phyloP scores from a whole-genome alignment of 2,888 invertebrate species.

The Smittia sp. region DNA sequence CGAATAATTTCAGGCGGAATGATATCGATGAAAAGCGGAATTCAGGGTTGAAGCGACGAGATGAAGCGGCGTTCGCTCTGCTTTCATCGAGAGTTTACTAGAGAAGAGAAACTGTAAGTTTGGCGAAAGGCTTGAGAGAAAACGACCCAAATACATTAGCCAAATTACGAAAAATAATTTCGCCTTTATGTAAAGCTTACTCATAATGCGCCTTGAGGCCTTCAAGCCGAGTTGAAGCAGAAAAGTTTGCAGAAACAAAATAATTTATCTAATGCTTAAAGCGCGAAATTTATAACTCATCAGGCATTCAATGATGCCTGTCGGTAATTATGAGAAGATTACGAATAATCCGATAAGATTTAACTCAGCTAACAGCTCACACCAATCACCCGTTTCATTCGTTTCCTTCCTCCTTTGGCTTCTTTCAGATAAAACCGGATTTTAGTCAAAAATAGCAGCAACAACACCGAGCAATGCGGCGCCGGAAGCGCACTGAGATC shows the following conservation, averaged over 20 bases:
- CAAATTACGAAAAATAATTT: constrained; percentile 32
- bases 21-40: too few relatives aligned
- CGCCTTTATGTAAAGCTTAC: background rate
- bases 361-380: background rate
- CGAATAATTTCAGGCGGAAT: too few relatives aligned
- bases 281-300: constrained; percentile 17
- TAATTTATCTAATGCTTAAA: constrained; percentile 14
- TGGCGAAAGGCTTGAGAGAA: constrained; percentile 23
- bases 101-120: too few relatives aligned
- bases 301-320: constrained; percentile 6
- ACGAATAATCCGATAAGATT: background rate
- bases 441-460: background rate
- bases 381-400: background rate
- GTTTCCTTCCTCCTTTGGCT: background rate
- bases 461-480: constrained; percentile 51
- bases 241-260: background rate
- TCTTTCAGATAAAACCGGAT: constrained; percentile 13
- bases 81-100: too few relatives aligned
- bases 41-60: too few relatives aligned
- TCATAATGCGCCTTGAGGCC: background rate
- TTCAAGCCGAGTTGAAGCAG: background rate
- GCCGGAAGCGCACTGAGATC: constrained; percentile 53
- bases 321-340: constrained; percentile 5
- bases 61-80: too few relatives aligned
- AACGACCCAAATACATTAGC: constrained; percentile 40